These are phyloP conservation scores for Morinoia aosen DNA, from an alignment of 2,888 invertebrate genomes.

Conservation along the genomic window DNA sequence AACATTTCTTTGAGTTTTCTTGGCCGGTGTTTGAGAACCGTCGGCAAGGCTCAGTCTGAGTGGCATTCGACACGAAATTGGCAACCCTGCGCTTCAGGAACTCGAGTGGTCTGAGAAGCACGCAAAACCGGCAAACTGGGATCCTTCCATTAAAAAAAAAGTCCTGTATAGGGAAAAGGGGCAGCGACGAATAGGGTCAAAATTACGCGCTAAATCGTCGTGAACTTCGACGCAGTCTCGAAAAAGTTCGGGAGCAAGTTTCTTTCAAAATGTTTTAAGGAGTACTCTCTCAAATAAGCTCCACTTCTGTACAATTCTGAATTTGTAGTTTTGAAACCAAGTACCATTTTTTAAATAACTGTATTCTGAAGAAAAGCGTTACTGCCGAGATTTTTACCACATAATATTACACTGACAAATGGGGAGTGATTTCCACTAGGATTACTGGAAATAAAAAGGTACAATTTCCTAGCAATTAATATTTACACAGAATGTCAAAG, in stretches of 20 bases:
- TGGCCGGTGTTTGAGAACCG: constrained; percentile 25
- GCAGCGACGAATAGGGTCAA: not conserved
- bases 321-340: too few species aligned
- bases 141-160: not conserved
- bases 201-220: not conserved
- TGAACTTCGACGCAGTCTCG: not conserved
- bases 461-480: too few species aligned
- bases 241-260: not conserved
- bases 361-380: not conserved
- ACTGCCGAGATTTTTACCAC: not conserved
- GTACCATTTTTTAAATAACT: too few species aligned
- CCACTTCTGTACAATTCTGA: too few species aligned
- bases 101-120: not conserved
- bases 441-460: too few species aligned
- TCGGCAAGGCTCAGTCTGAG: not conserved
- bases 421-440: too few species aligned
- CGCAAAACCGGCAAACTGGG: not conserved
- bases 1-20: constrained; percentile 31
- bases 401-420: too few species aligned
- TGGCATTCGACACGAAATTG: constrained; percentile 25
- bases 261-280: not conserved
- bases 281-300: too few species aligned
- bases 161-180: not conserved
- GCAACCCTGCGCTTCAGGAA: not conserved
- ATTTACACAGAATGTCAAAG: too few species aligned